A percentile compares a stretch with the other conserved stretches of the same genome.
These are phyloP conservation scores for Gallinago undulata DNA, from an alignment of 2,113 vertebrate genomes.

Conservation along the genomic window DNA sequence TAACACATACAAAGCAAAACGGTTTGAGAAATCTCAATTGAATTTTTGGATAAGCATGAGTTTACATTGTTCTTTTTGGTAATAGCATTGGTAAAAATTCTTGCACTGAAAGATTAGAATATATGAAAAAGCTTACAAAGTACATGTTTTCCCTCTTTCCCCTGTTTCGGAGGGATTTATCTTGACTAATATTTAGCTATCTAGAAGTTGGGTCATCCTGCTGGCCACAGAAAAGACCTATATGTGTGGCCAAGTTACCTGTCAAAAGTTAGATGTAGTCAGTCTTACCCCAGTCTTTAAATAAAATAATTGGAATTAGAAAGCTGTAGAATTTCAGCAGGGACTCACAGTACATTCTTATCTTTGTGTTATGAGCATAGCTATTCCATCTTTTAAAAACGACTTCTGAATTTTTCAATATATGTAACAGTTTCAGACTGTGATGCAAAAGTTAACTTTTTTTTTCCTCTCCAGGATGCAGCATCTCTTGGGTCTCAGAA, in stretches of 20 bases:
- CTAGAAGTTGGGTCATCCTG: neutral
- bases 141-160: neutral
- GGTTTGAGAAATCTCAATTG: neutral
- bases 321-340: neutral
- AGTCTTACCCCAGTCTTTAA: neutral
- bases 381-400: neutral
- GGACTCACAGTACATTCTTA: neutral
- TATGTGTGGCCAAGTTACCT: neutral
- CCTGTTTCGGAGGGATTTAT: neutral
- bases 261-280: neutral
- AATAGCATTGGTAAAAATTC: neutral
- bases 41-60: neutral
- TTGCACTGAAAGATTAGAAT: neutral
- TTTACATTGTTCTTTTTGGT: neutral
- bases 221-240: neutral
- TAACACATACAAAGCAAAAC: neutral
- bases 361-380: neutral
- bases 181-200: neutral
- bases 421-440: neutral
- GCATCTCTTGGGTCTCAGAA: conserved; percentile 97
- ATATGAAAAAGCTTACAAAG: neutral
- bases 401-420: neutral
- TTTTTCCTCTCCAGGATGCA: conserved; percentile 80
- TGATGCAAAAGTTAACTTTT: neutral
- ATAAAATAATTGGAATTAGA: neutral